Evolutionary conservation across 2,797 vertebrate species (phyloP), one percentile per base, ranked within the genome.

Genomic region (Acrossocheilus fasciatus): DNA sequence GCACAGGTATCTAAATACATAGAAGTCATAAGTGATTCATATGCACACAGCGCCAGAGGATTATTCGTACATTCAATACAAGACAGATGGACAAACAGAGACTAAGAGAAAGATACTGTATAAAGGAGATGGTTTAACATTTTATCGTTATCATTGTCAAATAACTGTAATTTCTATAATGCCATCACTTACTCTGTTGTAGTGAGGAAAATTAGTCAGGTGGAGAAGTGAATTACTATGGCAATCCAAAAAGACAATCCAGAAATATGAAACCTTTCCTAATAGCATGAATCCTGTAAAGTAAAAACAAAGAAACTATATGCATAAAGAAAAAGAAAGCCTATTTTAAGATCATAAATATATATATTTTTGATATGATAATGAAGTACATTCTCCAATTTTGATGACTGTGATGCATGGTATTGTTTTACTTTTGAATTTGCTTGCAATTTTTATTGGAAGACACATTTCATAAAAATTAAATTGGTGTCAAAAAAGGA

Each of bases 1-100:
- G 52, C 50, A 70, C 76, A 26, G 23, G 50, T 86, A 64, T 86
- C 52, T 86, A 34, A 64, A 80, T 59, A 85, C 64, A 57, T 10
- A 34, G 39, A 39, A 43, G 52, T 74, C 69, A 83, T 75, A 70
- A 74, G 70, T 75, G 82, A 83, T 78, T 83, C 54, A 83, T 47
- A n/a, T 77, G 34, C n/a, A 57, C 14, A 20, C 45, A 52, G 20
- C 4, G 1, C 23, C 54, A 79, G 18, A 14, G 0, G n/a, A 45
- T 30, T 54, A 59, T 26, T 50, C 2, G 4, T 81, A 68, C 26
- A 73, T 45, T 82, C 3, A 41, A n/a, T 73, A 15, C 50, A 73
- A 59, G 69, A 59, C 52, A 45, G 41, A 62, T 45, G 2, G 15
- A 79, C 62, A 64, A 59, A 57, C 69, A 73, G 15, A 73, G 50